Evolutionary conservation across 1,140 invertebrate species (phyloP).

Genomic region (Drosophila watanabei): DNA sequence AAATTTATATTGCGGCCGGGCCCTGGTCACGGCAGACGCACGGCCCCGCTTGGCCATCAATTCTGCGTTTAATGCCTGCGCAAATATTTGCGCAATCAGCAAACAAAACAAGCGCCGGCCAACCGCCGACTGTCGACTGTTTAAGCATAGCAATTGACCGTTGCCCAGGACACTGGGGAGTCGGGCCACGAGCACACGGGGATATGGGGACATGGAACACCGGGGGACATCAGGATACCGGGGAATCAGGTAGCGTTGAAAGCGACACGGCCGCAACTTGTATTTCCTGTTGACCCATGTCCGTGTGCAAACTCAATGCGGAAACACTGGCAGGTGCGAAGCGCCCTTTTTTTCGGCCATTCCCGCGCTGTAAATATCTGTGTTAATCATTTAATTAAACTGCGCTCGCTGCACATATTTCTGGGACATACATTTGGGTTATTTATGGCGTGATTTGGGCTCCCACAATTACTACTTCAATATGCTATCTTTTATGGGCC

Average conservation of each 20-base stretch:
- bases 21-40: constrained; percentile 21
- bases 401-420: constrained; percentile 42
- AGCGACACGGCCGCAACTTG: constrained; percentile 59
- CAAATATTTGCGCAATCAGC: constrained; percentile 84
- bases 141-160: constrained; percentile 80
- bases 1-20: constrained; percentile 77
- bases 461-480: constrained; percentile 51
- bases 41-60: constrained; percentile 60
- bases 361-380: constrained; percentile 68
- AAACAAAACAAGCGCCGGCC: constrained; percentile 78
- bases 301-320: constrained; percentile 53
- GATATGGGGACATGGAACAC: constrained; percentile 3
- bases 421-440: constrained; percentile 52
- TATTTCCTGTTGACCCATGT: constrained; percentile 59
- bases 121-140: constrained; percentile 60
- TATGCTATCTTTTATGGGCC: constrained; percentile 56
- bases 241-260: constrained; percentile 24
- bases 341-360: constrained; percentile 24
- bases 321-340: constrained; percentile 52
- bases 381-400: constrained; percentile 85
- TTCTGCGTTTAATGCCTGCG: constrained; percentile 79
- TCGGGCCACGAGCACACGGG: constrained; percentile 3
- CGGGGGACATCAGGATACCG: constrained; percentile 13
- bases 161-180: constrained; percentile 57
- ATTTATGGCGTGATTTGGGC: constrained; percentile 44